Evolutionary conservation across 2,113 vertebrate species (phyloP), one percentile per base, ranked within the genome.

Genomic region (Epinephelus moara): DNA sequence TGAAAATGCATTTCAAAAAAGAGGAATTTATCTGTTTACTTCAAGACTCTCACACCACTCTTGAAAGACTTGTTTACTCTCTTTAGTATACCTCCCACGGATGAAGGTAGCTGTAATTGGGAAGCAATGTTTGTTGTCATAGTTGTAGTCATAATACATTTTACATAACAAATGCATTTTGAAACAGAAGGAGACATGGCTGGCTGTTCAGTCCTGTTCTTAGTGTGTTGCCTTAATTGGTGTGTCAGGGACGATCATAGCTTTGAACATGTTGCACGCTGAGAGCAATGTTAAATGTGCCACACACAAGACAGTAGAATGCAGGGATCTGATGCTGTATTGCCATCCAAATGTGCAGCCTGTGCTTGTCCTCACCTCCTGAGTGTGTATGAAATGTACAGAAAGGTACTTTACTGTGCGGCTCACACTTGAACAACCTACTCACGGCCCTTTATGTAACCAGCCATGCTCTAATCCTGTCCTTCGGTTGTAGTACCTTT

Each of bases 81-180:
- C 56, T 74, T 85, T 63, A 78, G 69, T 82, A 63, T 62, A 60
- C 25, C 75, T 75, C 60, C 70, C 57, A 78, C 18, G 4, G 81
- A 89, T 81, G 81, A 90, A 75, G 75, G 77, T 78, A 82, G 78
- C 57, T 55, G 33, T 86, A 91, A 92, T 89, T 92, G 83, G 82
- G 69, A 82, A 85, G 55, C 23, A 56, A 33, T 80, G 85, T 87
- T 83, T 88, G 81, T 68, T 79, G 75, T 87, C 80, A 77, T 74
- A 42, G 56, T 74, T 79, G 40, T 70, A 72, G 77, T 82, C 57
- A 63, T 62, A 75, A 83, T 78, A 75, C 3, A 90, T 82, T 90
- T 85, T 82, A 84, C 76, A 89, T 73, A 80, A 89, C 63, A 85
- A 81, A 80, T 76, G 67, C 25, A 71, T 75, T 91, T 89, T 71